Conservation (phyloP, 2,113 vertebrate genomes). For the Cisticola juncidis region DNA sequence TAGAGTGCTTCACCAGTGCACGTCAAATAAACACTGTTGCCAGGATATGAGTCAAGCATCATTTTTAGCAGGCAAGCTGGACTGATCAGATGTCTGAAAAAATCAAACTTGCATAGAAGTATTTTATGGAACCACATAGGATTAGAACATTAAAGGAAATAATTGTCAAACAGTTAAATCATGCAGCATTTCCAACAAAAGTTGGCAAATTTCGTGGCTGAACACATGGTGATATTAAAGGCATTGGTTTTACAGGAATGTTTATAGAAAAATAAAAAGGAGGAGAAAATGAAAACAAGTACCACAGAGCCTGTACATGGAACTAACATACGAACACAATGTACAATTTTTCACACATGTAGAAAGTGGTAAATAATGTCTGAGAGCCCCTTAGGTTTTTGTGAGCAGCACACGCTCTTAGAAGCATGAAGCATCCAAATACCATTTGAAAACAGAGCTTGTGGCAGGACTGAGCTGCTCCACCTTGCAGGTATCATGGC, state of each 20-base stretch:
- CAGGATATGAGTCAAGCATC: slow-evolving; percentile 49
- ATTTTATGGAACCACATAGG: not conserved
- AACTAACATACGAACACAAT: not conserved
- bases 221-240: not conserved
- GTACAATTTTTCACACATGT: not conserved
- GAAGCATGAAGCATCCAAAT: not conserved
- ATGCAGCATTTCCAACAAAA: not conserved
- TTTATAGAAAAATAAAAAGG: not conserved
- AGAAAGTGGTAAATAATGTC: not conserved
- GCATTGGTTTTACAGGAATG: not conserved
- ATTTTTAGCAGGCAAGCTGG: slow-evolving; percentile 30
- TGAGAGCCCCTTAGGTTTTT: not conserved
- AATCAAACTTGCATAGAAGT: not conserved
- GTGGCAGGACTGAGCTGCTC: not conserved
- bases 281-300: not conserved
- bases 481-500: not conserved
- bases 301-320: not conserved
- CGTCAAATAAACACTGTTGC: slow-evolving; percentile 32
- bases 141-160: not conserved
- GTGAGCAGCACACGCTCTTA: not conserved
- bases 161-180: not conserved
- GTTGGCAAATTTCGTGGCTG: not conserved
- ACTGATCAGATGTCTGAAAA: slow-evolving; percentile 23
- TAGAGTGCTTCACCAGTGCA: not conserved
- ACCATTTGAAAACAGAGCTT: not conserved